A percentile compares a stretch with the other conserved stretches of the same genome.
Evolutionary conservation across 64 coral and sea anemone genomes (phyloP).

Genomic region (Montipora sp.): DNA sequence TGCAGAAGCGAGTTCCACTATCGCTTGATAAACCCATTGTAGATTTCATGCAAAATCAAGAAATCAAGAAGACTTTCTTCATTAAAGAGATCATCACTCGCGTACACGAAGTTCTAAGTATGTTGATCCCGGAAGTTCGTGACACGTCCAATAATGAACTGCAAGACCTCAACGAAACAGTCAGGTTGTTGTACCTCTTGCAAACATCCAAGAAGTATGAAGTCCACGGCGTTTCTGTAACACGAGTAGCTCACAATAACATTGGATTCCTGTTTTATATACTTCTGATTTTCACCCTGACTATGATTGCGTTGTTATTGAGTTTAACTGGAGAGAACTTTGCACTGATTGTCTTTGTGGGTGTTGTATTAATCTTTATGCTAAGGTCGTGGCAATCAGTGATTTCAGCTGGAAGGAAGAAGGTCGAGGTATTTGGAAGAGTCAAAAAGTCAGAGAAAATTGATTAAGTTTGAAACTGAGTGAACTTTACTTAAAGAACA

Average conservation of each 20-base stretch:
- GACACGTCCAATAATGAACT: neutral
- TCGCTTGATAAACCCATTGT: neutral
- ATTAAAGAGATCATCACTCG: slow-evolving; percentile 58
- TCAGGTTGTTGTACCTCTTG: slow-evolving; percentile 2
- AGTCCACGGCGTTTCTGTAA: neutral
- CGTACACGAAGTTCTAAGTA: neutral
- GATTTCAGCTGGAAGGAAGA: neutral
- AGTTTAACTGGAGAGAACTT: slow-evolving; percentile 22
- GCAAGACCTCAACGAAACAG: slow-evolving; percentile 1
- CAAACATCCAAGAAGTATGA: neutral
- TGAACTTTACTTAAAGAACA: too few relatives aligned
- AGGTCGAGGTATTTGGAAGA: slow-evolving; percentile 17
- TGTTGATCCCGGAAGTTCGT: neutral
- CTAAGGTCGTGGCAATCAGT: slow-evolving; percentile 2
- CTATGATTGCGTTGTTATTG: neutral
- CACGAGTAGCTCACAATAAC: neutral
- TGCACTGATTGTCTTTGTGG: neutral
- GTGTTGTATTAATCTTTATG: neutral
- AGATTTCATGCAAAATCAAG: slow-evolving; percentile 45
- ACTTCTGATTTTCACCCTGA: neutral
- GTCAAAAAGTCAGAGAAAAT: slow-evolving; percentile 8
- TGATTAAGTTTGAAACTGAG: neutral
- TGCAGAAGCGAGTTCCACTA: neutral
- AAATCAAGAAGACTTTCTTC: slow-evolving; percentile 45
- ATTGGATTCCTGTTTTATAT: neutral